Evolutionary conservation across 2,797 vertebrate species (phyloP).

Genomic region (Lepus oiostolus): DNA sequence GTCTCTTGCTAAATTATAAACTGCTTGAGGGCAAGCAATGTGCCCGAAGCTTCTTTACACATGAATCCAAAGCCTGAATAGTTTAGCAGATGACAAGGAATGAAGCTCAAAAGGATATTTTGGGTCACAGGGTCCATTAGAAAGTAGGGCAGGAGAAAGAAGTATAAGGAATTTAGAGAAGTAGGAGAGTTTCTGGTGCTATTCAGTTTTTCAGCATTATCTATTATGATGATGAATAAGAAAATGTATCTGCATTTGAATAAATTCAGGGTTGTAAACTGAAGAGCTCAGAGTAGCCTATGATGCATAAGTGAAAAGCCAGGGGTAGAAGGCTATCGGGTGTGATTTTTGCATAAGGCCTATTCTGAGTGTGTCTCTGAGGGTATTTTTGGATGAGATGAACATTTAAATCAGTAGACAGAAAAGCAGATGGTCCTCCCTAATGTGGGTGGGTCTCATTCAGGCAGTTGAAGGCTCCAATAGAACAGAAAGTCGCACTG

Average conservation of each 20-base stretch:
- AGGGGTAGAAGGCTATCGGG: no score
- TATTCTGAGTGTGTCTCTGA: not conserved
- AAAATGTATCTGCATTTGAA: not conserved
- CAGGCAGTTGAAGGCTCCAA: not conserved
- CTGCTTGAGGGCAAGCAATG: not conserved
- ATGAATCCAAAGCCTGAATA: not conserved
- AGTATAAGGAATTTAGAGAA: not conserved
- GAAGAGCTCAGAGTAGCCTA: not conserved
- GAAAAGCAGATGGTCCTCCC: not conserved
- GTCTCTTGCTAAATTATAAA: conserved; percentile 7
- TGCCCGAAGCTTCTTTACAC: not conserved
- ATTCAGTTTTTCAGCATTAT: not conserved
- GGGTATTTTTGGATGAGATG: not conserved
- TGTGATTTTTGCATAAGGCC: not conserved
- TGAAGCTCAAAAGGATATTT: not conserved
- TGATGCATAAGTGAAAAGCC: not conserved
- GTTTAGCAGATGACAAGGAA: not conserved
- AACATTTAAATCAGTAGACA: not conserved
- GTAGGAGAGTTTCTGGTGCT: not conserved
- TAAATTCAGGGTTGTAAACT: not conserved
- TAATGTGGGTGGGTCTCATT: not conserved
- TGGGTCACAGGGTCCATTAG: not conserved
- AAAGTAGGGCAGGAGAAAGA: not conserved
- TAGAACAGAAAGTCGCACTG: not conserved
- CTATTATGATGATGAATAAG: not conserved